phyloP scores from a whole-genome alignment of 2,113 vertebrate genomes.

The Calidris pugnax region DNA sequence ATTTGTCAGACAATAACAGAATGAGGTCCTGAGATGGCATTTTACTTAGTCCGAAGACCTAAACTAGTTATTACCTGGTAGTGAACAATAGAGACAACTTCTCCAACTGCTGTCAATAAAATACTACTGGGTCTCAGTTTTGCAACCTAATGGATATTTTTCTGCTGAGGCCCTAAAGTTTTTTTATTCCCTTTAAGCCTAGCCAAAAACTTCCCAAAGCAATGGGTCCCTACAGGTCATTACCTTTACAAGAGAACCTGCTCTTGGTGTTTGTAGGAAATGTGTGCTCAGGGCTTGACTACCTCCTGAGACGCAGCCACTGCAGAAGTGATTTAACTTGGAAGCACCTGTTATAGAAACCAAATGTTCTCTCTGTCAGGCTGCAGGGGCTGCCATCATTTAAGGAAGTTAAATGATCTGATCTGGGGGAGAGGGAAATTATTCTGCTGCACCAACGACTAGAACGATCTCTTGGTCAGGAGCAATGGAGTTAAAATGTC shows the following conservation, averaged over 20 bases:
- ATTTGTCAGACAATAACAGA: background rate
- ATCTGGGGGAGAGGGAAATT: background rate
- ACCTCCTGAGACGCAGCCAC: background rate
- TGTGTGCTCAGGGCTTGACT: background rate
- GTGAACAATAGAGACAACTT: background rate
- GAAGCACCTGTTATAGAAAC: background rate
- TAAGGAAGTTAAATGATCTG: background rate
- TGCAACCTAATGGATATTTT: background rate
- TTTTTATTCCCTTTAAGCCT: background rate
- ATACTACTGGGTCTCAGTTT: background rate
- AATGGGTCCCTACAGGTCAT: background rate
- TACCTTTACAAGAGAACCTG: background rate
- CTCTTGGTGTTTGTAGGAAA: background rate
- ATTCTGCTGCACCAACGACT: background rate
- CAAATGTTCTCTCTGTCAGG: background rate
- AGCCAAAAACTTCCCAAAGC: background rate
- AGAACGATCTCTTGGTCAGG: background rate
- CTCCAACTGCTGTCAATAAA: background rate
- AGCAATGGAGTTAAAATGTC: background rate
- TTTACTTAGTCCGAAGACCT: background rate
- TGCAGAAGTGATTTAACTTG: background rate
- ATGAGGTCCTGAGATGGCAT: background rate
- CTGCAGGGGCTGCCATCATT: background rate
- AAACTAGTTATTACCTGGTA: background rate
- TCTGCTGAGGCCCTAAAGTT: background rate